A percentile compares a stretch with the other conserved stretches of the same genome.
Evolutionary conservation across 2,888 invertebrate species (phyloP).

Genomic region (Eupithecia subumbrata): DNA sequence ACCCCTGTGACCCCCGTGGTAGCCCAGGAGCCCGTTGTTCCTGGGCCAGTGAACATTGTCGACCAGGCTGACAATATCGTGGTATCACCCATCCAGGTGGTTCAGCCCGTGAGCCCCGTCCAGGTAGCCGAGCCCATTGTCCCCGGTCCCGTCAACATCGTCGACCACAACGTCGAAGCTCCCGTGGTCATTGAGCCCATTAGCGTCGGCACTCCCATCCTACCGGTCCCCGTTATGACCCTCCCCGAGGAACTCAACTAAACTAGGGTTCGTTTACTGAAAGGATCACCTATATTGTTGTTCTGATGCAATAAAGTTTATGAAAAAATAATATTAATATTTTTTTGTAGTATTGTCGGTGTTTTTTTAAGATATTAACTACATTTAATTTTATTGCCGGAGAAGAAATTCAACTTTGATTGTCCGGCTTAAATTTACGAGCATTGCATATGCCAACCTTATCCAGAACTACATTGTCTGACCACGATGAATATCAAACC

Average conservation of each 20-base stretch:
- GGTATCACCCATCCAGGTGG: conserved; percentile 4
- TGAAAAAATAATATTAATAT: not conserved
- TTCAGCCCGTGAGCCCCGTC: not conserved
- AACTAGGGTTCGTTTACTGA: conserved; percentile 31
- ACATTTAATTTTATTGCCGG: not conserved
- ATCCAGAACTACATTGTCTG: conserved; percentile 58
- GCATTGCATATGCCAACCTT: conserved; percentile 29
- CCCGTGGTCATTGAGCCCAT: conserved; percentile 38
- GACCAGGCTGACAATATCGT: conserved; percentile 2
- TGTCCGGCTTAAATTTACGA: not conserved
- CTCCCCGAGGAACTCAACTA: conserved; percentile 49
- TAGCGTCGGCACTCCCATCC: conserved; percentile 37
- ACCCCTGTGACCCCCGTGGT: conserved; percentile 27
- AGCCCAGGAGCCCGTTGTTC: conserved; percentile 8
- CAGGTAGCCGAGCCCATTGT: not conserved
- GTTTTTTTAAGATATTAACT: not conserved
- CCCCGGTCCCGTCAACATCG: not conserved
- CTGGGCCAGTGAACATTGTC: conserved; percentile 16
- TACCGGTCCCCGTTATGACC: conserved; percentile 45
- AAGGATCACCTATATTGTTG: not conserved
- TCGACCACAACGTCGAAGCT: not conserved
- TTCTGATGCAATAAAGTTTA: not conserved
- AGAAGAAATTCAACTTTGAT: not conserved
- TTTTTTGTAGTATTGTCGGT: not conserved
- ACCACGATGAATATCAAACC: conserved; percentile 59